Percentiles rank a stretch among this genome's conserved stretches.
Conservation (phyloP, 1,140 invertebrate genomes). For the Drosophila lacteicornis region DNA sequence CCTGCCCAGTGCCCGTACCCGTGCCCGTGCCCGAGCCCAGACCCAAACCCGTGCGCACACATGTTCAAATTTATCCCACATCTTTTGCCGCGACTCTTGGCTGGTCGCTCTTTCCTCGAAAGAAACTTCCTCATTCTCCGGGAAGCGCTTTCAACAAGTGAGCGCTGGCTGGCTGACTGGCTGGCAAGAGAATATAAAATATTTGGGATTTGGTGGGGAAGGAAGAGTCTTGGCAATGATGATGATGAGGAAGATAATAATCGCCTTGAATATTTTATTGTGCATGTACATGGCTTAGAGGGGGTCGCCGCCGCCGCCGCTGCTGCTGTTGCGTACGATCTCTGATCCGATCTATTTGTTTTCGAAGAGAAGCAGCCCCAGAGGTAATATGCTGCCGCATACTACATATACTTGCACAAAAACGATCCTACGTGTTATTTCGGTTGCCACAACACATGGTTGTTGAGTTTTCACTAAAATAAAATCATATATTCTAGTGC, state of each 20-base stretch:
- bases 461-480: slow-evolving; percentile 76
- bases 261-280: slow-evolving; percentile 69
- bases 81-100: slow-evolving; percentile 22
- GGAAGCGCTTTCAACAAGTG: slow-evolving; percentile 81
- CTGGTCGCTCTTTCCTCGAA: slow-evolving; percentile 42
- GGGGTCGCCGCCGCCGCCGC: slow-evolving; percentile 49
- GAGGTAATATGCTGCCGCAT: slow-evolving; percentile 55
- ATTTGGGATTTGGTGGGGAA: slow-evolving; percentile 33
- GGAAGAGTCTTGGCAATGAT: slow-evolving; percentile 47
- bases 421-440: slow-evolving; percentile 79
- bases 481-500: slow-evolving; percentile 74
- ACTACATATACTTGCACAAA: slow-evolving; percentile 10
- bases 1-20: slow-evolving; percentile 44
- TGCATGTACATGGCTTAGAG: slow-evolving; percentile 77
- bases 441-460: slow-evolving; percentile 78
- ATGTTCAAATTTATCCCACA: slow-evolving; percentile 75
- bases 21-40: not conserved
- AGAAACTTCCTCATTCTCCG: slow-evolving; percentile 82
- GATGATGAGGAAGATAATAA: slow-evolving; percentile 52
- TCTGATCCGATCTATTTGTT: slow-evolving; percentile 70
- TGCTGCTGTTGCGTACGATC: slow-evolving; percentile 9
- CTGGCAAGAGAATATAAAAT: slow-evolving; percentile 38
- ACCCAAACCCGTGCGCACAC: slow-evolving; percentile 26
- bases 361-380: slow-evolving; percentile 41
- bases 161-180: slow-evolving; percentile 35